Evolutionary conservation across 1,140 invertebrate genomes (phyloP).

Genomic region (Drosophila biarmipes): DNA sequence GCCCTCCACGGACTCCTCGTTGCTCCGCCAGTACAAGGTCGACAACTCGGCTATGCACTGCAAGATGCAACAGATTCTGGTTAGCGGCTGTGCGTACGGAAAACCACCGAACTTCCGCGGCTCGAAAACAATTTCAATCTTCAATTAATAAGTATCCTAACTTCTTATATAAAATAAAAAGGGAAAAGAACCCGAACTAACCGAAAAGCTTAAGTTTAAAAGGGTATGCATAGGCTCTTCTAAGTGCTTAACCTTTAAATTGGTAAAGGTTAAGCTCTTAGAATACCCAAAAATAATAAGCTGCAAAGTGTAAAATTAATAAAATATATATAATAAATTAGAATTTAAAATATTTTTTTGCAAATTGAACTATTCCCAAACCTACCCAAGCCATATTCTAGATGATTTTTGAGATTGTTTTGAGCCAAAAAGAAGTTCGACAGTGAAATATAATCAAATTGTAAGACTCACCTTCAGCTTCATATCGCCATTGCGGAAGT

Average conservation of each 20-base stretch:
- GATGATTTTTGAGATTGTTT: background rate
- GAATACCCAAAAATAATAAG: no score
- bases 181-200: no score
- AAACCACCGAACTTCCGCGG: conserved; percentile 7
- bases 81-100: background rate
- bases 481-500: conserved; percentile 89
- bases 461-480: conserved; percentile 87
- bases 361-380: background rate
- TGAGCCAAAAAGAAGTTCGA: background rate
- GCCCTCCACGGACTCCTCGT: conserved; percentile 90
- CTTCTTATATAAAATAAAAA: no score
- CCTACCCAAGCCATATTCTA: background rate
- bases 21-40: conserved; percentile 89
- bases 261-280: no score
- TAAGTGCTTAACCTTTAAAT: no score
- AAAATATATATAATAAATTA: background rate
- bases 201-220: no score
- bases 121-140: conserved; percentile 3
- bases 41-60: conserved; percentile 90
- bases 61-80: conserved; percentile 20
- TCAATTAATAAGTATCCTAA: background rate
- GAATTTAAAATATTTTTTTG: background rate
- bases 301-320: no score
- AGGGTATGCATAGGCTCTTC: no score
- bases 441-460: background rate